These are phyloP conservation scores for Protobothrops flavoviridis DNA, from an alignment of 2,113 vertebrate species.

Conservation along the genomic window DNA sequence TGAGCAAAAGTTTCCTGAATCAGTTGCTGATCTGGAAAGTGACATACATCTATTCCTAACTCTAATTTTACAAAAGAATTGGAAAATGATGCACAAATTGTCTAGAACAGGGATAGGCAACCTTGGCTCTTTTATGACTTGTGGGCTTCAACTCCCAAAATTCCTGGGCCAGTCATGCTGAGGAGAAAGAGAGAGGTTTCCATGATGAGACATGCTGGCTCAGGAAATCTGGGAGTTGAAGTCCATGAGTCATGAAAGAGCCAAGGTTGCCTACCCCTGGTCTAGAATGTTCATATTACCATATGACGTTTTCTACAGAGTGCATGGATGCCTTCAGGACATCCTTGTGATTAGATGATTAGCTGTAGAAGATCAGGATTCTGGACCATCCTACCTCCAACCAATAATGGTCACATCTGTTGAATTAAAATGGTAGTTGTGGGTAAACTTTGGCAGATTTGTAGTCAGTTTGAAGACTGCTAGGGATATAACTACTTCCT, in stretches of 20 bases:
- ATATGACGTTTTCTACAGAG: neutral
- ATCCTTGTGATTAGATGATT: neutral
- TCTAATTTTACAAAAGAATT: neutral
- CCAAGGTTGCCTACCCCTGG: no score
- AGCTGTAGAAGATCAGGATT: neutral
- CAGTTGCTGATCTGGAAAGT: neutral
- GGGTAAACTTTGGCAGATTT: neutral
- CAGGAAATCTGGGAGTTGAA: no score
- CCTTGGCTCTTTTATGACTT: no score
- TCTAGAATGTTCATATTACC: neutral
- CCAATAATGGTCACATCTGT: neutral
- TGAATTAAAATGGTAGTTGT: neutral
- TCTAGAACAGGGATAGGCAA: neutral
- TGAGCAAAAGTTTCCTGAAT: neutral
- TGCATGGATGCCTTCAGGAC: neutral
- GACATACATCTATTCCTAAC: neutral
- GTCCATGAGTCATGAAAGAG: no score
- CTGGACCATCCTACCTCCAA: neutral
- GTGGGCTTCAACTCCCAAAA: no score
- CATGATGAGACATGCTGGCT: no score
- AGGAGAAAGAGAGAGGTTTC: no score
- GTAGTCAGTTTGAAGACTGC: neutral
- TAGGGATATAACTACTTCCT: neutral
- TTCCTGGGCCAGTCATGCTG: no score
- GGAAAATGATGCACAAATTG: neutral